Base-by-base conservation (phyloP, 2,888 invertebrate species). In the Brachyptera risi region DNA sequence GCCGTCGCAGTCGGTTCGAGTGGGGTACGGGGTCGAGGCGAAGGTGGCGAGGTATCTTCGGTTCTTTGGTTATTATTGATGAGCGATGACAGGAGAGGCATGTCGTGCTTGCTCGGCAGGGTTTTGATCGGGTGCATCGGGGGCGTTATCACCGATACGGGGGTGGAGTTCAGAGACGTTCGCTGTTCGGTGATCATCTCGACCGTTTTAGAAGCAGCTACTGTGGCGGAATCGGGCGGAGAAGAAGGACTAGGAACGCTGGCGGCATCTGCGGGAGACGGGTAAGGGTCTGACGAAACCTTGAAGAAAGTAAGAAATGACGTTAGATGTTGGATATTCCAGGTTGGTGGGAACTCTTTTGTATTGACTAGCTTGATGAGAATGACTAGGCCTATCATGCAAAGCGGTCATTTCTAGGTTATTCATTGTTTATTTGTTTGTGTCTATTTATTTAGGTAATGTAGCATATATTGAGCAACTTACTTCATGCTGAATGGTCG, bases 231-330 rank as follows among this genome's bases (percentile, higher is more conserved):
- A 56, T 75, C 74, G 1, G 71, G 71, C 2, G 74, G 74, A 65
- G 74, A 74, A 1, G 73, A 74, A 17, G 76, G 75, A 69, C 75
- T 75, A 4, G 75, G 75, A 31, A 73, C 73, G 59, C 75, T 74
- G 0, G 73, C 73, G 11, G 73, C 73, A 1, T 72, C 71, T 11
- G 62, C 40, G 5, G 62, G 63, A 9, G 63, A 62, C 11, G 64
- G 63, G 49, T 50, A 60, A 5, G 31, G 31, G 31, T 31, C 31
- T 5, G 7, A 7, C 31, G 31, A 31, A n/a, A n/a, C n/a, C 31
- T 31, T 5, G 11, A 11, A 11, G 31, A 5, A 31, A 31, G 31
- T 5, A 31, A 5, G 11, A 31, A 31, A 5, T 11, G 11, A 7
- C 31, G 5, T 31, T 31, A 31, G 11, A n/a, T n/a, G n/a, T n/a